Conservation (phyloP, 2,797 vertebrate genomes). For the Notamacropus eugenii region DNA sequence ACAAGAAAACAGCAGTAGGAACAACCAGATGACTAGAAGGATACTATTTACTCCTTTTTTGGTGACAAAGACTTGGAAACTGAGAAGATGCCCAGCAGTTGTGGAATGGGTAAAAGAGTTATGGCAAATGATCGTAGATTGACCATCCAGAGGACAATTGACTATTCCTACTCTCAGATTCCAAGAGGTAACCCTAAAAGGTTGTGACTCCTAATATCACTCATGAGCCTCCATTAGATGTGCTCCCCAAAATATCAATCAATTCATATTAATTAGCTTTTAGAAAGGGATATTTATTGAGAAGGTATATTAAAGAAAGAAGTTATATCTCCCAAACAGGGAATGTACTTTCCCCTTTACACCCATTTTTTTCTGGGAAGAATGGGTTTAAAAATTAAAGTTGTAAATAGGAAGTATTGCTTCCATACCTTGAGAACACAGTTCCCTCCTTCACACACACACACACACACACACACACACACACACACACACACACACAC, state of each 20-base stretch:
- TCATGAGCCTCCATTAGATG: neutral
- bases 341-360: neutral
- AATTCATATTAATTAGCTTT: neutral
- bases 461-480: neutral
- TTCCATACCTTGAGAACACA: too few relatives aligned
- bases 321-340: neutral
- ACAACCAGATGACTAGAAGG: neutral
- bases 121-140: neutral
- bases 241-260: neutral
- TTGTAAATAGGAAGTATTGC: too few relatives aligned
- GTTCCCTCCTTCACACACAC: neutral
- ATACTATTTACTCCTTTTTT: neutral
- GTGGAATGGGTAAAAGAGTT: neutral
- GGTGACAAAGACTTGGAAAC: neutral
- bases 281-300: neutral
- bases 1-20: neutral
- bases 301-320: neutral
- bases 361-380: neutral
- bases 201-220: neutral
- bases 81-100: neutral
- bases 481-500: neutral
- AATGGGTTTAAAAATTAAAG: neutral
- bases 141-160: neutral
- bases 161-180: neutral
- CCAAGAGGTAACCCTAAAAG: neutral